Conservation (phyloP, 2,113 vertebrate species). For the Chinchilla lanigera region DNA sequence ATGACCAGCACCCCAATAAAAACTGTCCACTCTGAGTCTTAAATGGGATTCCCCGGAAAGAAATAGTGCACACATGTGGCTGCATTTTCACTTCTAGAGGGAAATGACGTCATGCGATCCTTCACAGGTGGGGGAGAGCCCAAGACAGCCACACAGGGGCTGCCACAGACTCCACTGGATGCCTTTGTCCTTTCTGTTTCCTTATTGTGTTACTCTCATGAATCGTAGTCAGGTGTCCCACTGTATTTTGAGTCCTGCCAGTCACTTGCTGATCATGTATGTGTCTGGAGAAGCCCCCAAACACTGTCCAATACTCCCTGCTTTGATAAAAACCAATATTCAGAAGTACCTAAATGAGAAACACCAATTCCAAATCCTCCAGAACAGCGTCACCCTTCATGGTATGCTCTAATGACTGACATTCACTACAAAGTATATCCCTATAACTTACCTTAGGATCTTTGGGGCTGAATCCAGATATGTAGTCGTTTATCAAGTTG, state of each 20-base stretch:
- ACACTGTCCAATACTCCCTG: not conserved
- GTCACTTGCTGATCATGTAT: not conserved
- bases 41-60: not conserved
- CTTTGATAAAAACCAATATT: not conserved
- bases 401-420: not conserved
- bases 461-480: conserved; percentile 95
- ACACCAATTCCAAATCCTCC: conserved; percentile 19
- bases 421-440: not conserved
- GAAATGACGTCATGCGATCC: not conserved
- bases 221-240: not conserved
- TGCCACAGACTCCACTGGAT: not conserved
- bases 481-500: conserved; percentile 95
- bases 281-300: not conserved
- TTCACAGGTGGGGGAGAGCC: not conserved
- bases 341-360: conserved; percentile 41
- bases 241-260: not conserved
- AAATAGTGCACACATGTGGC: not conserved
- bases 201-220: not conserved
- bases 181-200: not conserved
- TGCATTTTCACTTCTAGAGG: not conserved
- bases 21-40: not conserved
- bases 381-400: not conserved
- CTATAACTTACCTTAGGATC: conserved; percentile 94
- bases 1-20: not conserved
- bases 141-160: rapidly evolving